Percentiles rank a stretch among this genome's conserved stretches.
Conservation (phyloP, 2,113 vertebrate species). For the Marmota flaviventris region DNA sequence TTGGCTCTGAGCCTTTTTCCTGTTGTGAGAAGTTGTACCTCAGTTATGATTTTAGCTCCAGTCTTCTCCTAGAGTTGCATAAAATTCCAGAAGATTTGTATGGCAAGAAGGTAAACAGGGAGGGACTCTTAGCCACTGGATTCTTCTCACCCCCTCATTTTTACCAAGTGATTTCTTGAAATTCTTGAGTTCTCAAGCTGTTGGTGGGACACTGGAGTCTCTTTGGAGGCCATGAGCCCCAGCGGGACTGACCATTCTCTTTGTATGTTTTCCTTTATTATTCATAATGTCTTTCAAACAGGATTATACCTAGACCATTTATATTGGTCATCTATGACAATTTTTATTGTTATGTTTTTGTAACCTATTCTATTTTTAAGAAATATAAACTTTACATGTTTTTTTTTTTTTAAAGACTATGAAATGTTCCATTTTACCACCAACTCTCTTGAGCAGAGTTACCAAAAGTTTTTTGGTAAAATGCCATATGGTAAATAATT, state of each 20-base stretch:
- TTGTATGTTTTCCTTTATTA: background rate
- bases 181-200: background rate
- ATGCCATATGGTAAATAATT: background rate
- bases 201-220: background rate
- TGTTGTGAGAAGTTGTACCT: constrained; percentile 5
- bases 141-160: background rate
- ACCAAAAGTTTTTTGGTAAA: background rate
- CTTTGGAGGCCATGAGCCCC: background rate
- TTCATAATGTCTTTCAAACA: background rate
- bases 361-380: background rate
- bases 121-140: background rate
- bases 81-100: background rate
- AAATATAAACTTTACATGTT: background rate
- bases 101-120: background rate
- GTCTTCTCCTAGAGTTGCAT: background rate
- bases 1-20: background rate
- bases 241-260: background rate
- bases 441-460: background rate
- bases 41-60: background rate
- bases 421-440: background rate
- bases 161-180: background rate
- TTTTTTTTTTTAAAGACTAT: background rate
- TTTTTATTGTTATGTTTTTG: constrained; percentile 14
- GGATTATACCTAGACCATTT: background rate
- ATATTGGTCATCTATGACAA: background rate